phyloP scores from a whole-genome alignment of 2,113 vertebrate genomes.

The Bubalus kerabau region DNA sequence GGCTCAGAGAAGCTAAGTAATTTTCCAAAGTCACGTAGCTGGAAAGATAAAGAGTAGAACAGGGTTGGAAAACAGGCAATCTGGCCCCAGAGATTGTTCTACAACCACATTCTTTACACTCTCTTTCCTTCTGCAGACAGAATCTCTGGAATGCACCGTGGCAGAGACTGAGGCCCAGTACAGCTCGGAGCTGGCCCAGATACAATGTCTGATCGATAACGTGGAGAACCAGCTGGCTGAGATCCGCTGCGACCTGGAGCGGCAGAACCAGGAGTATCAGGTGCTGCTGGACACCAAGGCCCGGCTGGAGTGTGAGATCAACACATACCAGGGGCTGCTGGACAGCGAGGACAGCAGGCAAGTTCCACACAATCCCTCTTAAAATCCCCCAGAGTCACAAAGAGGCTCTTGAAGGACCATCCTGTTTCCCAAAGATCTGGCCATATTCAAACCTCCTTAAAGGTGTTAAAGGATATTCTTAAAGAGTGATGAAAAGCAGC shows the following conservation, averaged over 20 bases:
- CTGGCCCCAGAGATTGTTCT: not conserved
- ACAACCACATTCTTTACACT: not conserved
- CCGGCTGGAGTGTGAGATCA: slow-evolving; percentile 71
- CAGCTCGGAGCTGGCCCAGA: slow-evolving; percentile 71
- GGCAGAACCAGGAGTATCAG: slow-evolving; percentile 81
- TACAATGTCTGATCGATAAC: slow-evolving; percentile 80
- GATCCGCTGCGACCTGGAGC: slow-evolving; percentile 79
- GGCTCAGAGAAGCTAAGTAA: not conserved
- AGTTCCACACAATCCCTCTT: not conserved
- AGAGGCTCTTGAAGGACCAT: not conserved
- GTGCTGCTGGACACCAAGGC: slow-evolving; percentile 75
- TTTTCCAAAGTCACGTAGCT: not conserved
- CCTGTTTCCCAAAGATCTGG: not conserved
- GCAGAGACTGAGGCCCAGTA: slow-evolving; percentile 82
- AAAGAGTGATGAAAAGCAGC: not conserved
- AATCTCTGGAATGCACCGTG: slow-evolving; percentile 80
- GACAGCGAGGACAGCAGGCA: slow-evolving; percentile 65
- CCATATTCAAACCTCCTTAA: not conserved
- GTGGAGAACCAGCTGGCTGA: slow-evolving; percentile 80
- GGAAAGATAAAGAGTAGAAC: not conserved
- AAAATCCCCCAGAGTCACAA: not conserved
- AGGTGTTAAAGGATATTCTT: not conserved
- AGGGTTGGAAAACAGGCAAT: not conserved
- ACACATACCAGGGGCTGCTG: slow-evolving; percentile 59
- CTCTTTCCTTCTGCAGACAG: slow-evolving; percentile 75